Evolutionary conservation across 2,797 vertebrate genomes (phyloP), one percentile per base, ranked within the genome.

Genomic region (Delichon dasypus): DNA sequence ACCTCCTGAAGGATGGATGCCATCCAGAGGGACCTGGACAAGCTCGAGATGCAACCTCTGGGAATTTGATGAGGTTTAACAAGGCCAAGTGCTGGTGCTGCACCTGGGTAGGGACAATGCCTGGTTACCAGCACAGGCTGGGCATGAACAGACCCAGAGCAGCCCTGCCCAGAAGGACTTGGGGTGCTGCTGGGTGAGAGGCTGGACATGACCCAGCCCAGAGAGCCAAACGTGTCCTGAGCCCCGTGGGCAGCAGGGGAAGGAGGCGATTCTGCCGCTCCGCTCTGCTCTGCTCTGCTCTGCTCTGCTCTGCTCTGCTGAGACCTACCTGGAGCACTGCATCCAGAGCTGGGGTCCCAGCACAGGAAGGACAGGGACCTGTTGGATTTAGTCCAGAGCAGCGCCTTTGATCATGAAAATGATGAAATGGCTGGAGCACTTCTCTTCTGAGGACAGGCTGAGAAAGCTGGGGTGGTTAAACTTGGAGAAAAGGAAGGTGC

Each of bases 21-120:
- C 45, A 34, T 32, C 1, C 51, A 65, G 29, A 71, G 16, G 20
- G 7, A 70, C 38, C 38, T 12, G 38, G 38, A 38, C 38, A 50
- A 62, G 10, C 10, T 38, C 0, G 0, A 57, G 23, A 23, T 51
- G 23, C 22, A 1, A 4, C 2, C 13, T 8, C 4, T 16, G 11
- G 16, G 29, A 30, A 53, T 10, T 5, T 53, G 3, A 40, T 16
- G 29, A 40, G 13, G 5, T 73, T 60, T 26, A 45, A 47, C 45
- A 60, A 53, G n/a, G 0, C 14, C 38, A 38, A 7, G 50, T 11
- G 9, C 30, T 76, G 36, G 3, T 70, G 71, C 64, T 55, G 48
- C 18, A 3, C 13, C 32, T 29, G 27, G 30, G 6, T 2, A 0
- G 3, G 29, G 3, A 9, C 45, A 72, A 4, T 0, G 6, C 30